phyloP scores from a whole-genome alignment of 2,888 invertebrate genomes.

The Heliconius erato region DNA sequence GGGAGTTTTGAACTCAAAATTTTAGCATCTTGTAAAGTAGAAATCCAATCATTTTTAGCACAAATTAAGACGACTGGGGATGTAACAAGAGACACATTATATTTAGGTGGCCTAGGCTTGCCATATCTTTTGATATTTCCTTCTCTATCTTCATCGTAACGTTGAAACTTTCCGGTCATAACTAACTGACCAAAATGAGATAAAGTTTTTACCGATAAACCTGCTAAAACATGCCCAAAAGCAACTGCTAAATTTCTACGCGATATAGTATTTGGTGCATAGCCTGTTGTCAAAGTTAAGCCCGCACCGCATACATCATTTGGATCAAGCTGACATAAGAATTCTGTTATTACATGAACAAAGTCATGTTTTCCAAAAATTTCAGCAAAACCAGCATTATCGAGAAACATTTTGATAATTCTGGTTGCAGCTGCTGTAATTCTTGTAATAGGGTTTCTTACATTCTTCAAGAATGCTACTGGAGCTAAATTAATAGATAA shows the following conservation, averaged over 20 bases:
- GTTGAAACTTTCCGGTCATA: constrained; percentile 66
- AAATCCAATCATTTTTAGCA: constrained; percentile 87
- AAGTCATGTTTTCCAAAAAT: constrained; percentile 86
- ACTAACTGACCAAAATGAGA: constrained; percentile 85
- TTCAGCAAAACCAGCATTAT: constrained; percentile 85
- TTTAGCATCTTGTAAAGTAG: constrained; percentile 84
- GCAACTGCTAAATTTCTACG: constrained; percentile 82
- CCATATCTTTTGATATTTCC: constrained; percentile 73
- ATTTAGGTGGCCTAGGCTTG: constrained; percentile 66
- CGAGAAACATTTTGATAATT: constrained; percentile 60
- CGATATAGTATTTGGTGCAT: constrained; percentile 82
- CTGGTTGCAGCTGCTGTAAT: constrained; percentile 57
- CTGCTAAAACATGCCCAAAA: constrained; percentile 83
- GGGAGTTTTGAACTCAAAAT: constrained; percentile 83
- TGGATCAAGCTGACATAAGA: constrained; percentile 70
- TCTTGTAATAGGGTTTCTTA: constrained; percentile 65
- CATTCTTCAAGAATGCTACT: constrained; percentile 82
- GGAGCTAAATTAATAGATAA: constrained; percentile 84
- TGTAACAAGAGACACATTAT: constrained; percentile 68
- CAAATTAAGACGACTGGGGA: constrained; percentile 74
- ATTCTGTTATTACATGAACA: constrained; percentile 71
- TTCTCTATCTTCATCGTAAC: constrained; percentile 70
- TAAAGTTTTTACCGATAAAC: constrained; percentile 77
- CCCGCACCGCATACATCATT: constrained; percentile 84
- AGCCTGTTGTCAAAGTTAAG: constrained; percentile 86